Evolutionary conservation across 2,113 vertebrate species (phyloP).

Genomic region (Bubo blakistoni): DNA sequence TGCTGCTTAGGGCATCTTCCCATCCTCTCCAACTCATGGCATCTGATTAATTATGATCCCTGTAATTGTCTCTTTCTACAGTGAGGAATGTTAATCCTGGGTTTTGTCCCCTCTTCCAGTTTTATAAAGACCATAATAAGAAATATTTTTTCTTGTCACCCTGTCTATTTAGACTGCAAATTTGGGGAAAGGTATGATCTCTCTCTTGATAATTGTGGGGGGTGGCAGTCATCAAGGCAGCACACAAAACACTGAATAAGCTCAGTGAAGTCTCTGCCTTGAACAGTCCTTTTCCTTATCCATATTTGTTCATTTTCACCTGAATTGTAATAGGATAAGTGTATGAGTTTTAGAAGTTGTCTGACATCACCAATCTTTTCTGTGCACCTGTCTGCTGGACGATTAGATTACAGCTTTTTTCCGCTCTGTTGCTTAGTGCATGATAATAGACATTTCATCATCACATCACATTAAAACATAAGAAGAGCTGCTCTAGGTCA

Average conservation of each 20-base stretch:
- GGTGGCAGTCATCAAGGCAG: neutral
- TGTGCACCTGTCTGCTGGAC: neutral
- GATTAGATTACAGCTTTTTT: constrained; percentile 22
- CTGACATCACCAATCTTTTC: constrained; percentile 5
- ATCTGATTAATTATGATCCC: neutral
- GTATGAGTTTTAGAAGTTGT: neutral
- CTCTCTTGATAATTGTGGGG: neutral
- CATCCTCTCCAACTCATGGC: neutral
- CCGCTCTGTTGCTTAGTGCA: neutral
- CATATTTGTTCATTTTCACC: constrained; percentile 51
- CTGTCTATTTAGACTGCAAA: neutral
- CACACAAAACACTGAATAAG: neutral
- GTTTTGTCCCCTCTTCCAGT: neutral
- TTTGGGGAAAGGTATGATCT: neutral
- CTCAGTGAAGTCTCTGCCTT: neutral
- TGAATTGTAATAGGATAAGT: constrained; percentile 46
- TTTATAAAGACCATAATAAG: neutral
- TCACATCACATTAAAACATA: neutral
- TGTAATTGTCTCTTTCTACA: neutral
- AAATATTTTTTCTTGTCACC: neutral
- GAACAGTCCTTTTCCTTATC: neutral
- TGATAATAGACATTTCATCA: constrained; percentile 10
- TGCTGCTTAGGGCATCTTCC: neutral
- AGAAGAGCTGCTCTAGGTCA: neutral
- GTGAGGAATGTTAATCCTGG: neutral